A percentile compares a stretch with the other conserved stretches of the same genome.
Evolutionary conservation across 2,888 invertebrate genomes (phyloP).

Genomic region (Aethes cnicana): DNA sequence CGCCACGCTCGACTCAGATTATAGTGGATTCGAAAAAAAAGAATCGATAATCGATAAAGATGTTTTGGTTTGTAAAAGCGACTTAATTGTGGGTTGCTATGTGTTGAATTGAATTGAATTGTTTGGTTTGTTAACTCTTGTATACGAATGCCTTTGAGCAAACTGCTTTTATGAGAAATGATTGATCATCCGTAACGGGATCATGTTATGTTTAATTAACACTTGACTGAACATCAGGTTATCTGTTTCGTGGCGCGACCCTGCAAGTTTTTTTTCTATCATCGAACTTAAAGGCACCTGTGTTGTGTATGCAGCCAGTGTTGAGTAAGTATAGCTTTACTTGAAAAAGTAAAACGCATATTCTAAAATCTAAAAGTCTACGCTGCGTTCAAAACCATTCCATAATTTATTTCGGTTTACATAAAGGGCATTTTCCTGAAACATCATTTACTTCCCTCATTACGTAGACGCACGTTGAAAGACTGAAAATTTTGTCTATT

Average conservation of each 20-base stretch:
- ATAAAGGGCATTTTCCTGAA: constrained; percentile 73
- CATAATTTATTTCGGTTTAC: constrained; percentile 68
- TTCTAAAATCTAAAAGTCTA: no score
- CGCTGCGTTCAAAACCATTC: constrained; percentile 72
- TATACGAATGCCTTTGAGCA: no score
- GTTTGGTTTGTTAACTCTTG: constrained; percentile 1
- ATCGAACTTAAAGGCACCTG: no score
- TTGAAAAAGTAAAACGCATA: constrained; percentile 25
- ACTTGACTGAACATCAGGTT: no score
- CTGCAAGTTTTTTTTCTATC: no score
- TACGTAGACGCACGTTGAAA: constrained; percentile 72
- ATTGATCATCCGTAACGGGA: no score
- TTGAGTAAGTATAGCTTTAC: background rate
- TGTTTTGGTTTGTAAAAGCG: constrained; percentile 74
- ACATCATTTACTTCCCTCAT: constrained; percentile 73
- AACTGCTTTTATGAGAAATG: no score
- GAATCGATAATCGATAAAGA: constrained; percentile 76
- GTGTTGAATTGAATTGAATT: constrained; percentile 51
- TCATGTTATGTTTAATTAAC: background rate
- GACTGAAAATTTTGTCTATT: constrained; percentile 79
- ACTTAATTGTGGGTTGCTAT: constrained; percentile 77
- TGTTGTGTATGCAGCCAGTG: no score
- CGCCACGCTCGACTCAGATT: constrained; percentile 78
- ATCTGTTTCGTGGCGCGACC: no score
- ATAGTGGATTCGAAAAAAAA: constrained; percentile 72